Evolutionary conservation across 2,113 vertebrate genomes (phyloP), one percentile per base, ranked within the genome.

Genomic region (Polypterus senegalus): DNA sequence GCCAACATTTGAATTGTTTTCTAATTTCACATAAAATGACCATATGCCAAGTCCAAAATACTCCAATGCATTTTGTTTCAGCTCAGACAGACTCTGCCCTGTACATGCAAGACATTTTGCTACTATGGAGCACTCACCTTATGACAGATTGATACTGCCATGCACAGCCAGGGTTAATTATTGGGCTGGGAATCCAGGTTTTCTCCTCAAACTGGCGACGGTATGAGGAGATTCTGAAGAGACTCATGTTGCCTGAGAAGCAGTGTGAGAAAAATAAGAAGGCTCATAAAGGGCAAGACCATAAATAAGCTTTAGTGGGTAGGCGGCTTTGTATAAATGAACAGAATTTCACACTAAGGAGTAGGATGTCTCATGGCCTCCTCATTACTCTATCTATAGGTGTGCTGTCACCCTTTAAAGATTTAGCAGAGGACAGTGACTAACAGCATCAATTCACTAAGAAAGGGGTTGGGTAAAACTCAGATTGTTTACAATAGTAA

Each of bases 201-300:
- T 71, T 45, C 58, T 70, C 69, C 62, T 82, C 79, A 59, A 84
- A 86, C 66, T 83, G 64, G 59, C 66, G 79, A 55, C 81, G 82
- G 65, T 87, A 85, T 1, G 85, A 86, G 4, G 85, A 87, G 64
- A 27, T 27, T 66, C 81, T 69, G 71, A 84, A 71, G 77, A 82
- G 69, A 67, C 79, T 78, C 81, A 78, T 76, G 8, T 53, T 51
- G 6, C 7, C 46, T 48, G 48, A 53, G 55, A 51, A 57, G 57
- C 57, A 58, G 46, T 56, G 63, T 46, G 45, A 55, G 57, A 61
- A 27, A 27, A 27, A 52, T 54, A 46, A 59, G 65, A 53, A 59
- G 46, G 54, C 48, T 69, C 73, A 66, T 61, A 57, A 63, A 5
- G 57, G 48, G 52, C 66, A 49, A 27, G 27, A 27, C 27, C 27